Evolutionary conservation across 2,888 invertebrate species (phyloP), one percentile per base, ranked within the genome.

Genomic region (Leptopilina myrica): DNA sequence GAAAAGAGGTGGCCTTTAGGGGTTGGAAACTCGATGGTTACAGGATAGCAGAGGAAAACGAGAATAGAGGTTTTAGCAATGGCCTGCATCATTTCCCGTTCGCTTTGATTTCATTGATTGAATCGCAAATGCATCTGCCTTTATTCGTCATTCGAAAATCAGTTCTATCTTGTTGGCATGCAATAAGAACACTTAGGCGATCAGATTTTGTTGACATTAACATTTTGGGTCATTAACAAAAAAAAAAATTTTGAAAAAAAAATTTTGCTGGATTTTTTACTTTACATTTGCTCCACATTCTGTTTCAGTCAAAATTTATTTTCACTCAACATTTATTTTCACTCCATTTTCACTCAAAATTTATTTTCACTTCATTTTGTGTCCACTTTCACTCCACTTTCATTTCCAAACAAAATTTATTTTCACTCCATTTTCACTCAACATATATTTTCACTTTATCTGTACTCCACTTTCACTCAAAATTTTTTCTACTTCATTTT

Each of bases 101-200:
- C 88, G 86, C 87, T 88, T 88, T 86, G 88, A 88, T 88, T 88
- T 85, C 81, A 82, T 77, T 88, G 87, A 88, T 88, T 87, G 88
- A 86, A 88, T 88, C 85, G 86, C 85, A 86, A 87, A 83, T 84
- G 85, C 79, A 83, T 83, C 82, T 82, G 81, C 11, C 64, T 80
- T 80, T 83, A 83, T 81, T 78, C 78, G 56, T 69, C 53, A 69
- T n/a, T 40, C n/a, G 33, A 8, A 56, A 56, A 56, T 26, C n/a
- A 73, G 46, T 49, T 20, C 9, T 26, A 49, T 46, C 67, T 69
- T 56, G 73, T 56, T 40, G 26, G 26, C 26, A 56, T 53, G 9
- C 33, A 40, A 56, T 73, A 56, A 56, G 33, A 26, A 4, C 9
- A 53, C 73, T 73, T 7, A n/a, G 56, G 49, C 4, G 20, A 9